phyloP scores from a whole-genome alignment of 2,113 vertebrate species.

The Anolis sagrei region DNA sequence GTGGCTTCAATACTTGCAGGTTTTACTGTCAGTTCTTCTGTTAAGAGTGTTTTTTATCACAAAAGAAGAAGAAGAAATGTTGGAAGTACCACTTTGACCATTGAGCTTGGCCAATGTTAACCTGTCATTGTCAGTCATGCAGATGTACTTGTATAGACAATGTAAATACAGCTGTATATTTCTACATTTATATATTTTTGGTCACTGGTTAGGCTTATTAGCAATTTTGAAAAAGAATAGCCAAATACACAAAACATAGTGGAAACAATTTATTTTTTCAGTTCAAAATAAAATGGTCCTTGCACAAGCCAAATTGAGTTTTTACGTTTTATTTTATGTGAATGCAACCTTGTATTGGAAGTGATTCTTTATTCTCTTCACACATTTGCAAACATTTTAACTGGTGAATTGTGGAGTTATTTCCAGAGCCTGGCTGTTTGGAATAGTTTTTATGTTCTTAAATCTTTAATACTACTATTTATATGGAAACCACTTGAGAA shows the following conservation, averaged over 20 bases:
- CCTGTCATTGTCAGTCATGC: slow-evolving; percentile 52
- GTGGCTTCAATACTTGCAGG: background rate
- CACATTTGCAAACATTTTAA: background rate
- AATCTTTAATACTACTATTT: background rate
- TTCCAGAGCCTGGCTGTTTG: background rate
- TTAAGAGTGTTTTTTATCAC: background rate
- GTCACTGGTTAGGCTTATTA: slow-evolving; percentile 28
- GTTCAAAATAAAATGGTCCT: slow-evolving; percentile 58
- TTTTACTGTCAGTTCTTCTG: background rate
- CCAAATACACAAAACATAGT: slow-evolving; percentile 27
- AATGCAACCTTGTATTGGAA: background rate
- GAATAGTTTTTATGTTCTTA: background rate
- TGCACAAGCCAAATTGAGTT: background rate
- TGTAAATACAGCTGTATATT: slow-evolving; percentile 49
- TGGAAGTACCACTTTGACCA: background rate
- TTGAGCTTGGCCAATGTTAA: background rate
- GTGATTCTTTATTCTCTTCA: background rate
- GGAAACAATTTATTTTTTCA: slow-evolving; percentile 47
- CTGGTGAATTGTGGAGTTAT: background rate
- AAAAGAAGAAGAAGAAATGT: background rate
- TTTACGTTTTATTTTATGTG: background rate
- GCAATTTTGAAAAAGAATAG: background rate
- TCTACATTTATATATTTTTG: slow-evolving; percentile 59
- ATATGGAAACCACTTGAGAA: background rate
- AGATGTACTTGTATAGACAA: slow-evolving; percentile 55